phyloP scores from a whole-genome alignment of 2,888 invertebrate genomes.

The Drosophila rellima region DNA sequence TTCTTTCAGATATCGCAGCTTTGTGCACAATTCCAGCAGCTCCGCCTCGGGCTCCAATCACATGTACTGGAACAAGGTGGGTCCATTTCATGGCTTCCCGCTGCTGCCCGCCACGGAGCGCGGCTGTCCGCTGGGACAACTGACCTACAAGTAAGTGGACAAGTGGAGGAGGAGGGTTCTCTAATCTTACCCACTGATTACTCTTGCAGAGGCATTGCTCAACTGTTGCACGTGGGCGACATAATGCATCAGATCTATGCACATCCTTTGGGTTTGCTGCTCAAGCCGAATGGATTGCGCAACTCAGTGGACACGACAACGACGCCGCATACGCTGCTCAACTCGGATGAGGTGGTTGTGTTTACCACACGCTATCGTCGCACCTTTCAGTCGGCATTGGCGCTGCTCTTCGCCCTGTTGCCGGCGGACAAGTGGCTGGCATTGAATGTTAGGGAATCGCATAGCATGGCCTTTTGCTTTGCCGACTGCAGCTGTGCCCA shows the following conservation, averaged over 20 bases:
- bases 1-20: slow-evolving; percentile 83
- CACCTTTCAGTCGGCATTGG: slow-evolving; percentile 96
- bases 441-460: slow-evolving; percentile 90
- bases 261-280: slow-evolving; percentile 83
- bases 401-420: slow-evolving; percentile 91
- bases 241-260: slow-evolving; percentile 88
- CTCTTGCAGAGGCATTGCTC: slow-evolving; percentile 89
- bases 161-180: neutral
- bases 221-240: slow-evolving; percentile 92
- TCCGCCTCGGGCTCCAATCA: slow-evolving; percentile 86
- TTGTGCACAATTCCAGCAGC: slow-evolving; percentile 83
- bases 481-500: slow-evolving; percentile 92
- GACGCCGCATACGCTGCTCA: slow-evolving; percentile 83
- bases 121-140: slow-evolving; percentile 93
- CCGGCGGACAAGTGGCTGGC: slow-evolving; percentile 89
- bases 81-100: slow-evolving; percentile 94
- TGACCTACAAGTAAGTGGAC: slow-evolving; percentile 88
- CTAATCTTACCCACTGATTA: neutral
- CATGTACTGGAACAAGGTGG: slow-evolving; percentile 91
- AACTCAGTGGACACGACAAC: slow-evolving; percentile 76
- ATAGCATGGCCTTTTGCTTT: slow-evolving; percentile 94
- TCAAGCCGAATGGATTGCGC: slow-evolving; percentile 69
- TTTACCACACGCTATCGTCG: slow-evolving; percentile 94
- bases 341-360: slow-evolving; percentile 88
- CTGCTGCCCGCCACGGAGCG: slow-evolving; percentile 89